Evolutionary conservation across 2,113 vertebrate genomes (phyloP), one percentile per base, ranked within the genome.

Genomic region (Bungarus multicinctus): DNA sequence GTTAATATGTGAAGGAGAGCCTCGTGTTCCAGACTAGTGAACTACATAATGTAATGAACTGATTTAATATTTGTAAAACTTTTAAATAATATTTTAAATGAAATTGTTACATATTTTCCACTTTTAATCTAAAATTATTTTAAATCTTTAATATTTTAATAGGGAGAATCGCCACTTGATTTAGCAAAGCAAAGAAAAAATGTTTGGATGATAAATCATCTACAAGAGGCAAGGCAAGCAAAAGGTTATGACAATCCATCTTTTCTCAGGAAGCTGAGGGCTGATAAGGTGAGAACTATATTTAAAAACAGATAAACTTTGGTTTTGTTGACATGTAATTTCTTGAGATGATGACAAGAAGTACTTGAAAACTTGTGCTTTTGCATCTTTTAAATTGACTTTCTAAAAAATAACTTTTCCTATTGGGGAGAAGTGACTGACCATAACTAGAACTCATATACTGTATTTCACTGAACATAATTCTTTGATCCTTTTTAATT

Each of bases 181-280:
- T 98, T 99, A 16, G 99, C 99, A 96, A 99, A 99, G 96, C 99
- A 99, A 94, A 98, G 99, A 96, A 99, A 99, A 97, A 99, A 99
- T 0, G 98, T 99, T 89, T 99, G 99, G 99, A 99, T 99, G 99
- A 99, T 99, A 95, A 99, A 99, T 97, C 99, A 99, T 96, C 96
- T 99, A 91, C 99, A 99, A 97, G 99, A 99, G 96, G 99, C 99
- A 5, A 98, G 99, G 47, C 99, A 99, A 94, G 99, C 99, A 92
- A 99, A 99, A 96, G 99, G 99, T 60, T 99, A 99, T 86, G 99
- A 99, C 97, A 99, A 98, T 97, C 99, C 99, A 0, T 99, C 99
- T 22, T 99, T 99, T 96, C 97, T 99, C 94, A 99, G 99, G 96
- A 99, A 99, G 94, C 97, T 99, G 69, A 99, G 99, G 97, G 99